Conservation (phyloP, 2,113 vertebrate species). For the Thryonomys swinderianus region DNA sequence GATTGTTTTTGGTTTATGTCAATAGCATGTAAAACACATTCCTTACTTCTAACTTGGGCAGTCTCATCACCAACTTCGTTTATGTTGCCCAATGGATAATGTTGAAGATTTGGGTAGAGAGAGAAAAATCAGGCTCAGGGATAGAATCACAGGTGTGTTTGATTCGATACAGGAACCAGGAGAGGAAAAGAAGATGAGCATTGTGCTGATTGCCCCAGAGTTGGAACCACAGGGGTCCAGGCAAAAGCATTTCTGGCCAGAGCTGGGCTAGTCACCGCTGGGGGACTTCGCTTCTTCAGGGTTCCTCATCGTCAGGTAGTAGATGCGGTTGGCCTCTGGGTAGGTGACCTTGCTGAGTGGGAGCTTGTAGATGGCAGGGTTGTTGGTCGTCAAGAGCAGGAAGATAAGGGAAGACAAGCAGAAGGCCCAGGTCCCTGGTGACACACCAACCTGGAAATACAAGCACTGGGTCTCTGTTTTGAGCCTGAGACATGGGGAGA, state of each 20-base stretch:
- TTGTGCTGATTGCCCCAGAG: not conserved
- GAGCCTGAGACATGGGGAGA: not conserved
- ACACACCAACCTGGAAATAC: constrained; percentile 89
- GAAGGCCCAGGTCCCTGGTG: constrained; percentile 96
- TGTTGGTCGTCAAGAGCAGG: constrained; percentile 92
- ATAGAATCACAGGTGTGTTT: constrained; percentile 3
- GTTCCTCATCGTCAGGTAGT: constrained; percentile 82
- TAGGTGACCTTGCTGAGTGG: constrained; percentile 94
- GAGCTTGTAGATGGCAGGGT: constrained; percentile 91
- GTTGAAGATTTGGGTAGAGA: constrained; percentile 19
- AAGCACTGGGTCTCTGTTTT: not conserved
- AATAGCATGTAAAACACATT: not conserved
- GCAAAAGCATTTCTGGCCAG: not conserved
- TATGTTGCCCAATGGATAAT: not conserved
- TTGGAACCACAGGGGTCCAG: not conserved
- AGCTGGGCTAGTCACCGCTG: constrained; percentile 71
- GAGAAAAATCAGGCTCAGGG: constrained; percentile 26
- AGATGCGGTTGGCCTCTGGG: constrained; percentile 94
- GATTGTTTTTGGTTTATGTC: constrained; percentile 26
- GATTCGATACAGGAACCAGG: constrained; percentile 1
- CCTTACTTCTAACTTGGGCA: constrained; percentile 8
- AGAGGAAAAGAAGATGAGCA: not conserved
- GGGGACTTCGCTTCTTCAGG: constrained; percentile 37
- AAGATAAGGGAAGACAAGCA: constrained; percentile 95
- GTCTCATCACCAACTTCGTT: not conserved